Evolutionary conservation across 2,888 invertebrate species (phyloP).

Genomic region (Synanthedon myopaeformis): DNA sequence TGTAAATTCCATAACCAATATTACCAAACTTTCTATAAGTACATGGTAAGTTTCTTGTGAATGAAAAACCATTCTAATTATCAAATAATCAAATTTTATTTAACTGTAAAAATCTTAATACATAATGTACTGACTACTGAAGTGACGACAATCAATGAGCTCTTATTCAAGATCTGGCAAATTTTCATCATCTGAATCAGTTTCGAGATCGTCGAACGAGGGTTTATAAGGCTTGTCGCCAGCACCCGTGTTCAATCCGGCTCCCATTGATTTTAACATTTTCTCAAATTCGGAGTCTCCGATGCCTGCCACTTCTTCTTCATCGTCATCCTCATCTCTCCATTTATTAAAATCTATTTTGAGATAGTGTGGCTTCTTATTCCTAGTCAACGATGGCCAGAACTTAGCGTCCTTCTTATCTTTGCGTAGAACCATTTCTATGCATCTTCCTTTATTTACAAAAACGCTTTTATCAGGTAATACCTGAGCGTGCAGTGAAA

Average conservation of each 20-base stretch:
- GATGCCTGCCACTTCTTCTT: slow-evolving; percentile 65
- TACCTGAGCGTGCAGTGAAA: slow-evolving; percentile 86
- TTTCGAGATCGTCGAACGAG: slow-evolving; percentile 80
- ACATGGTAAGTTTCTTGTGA: background rate
- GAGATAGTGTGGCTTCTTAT: slow-evolving; percentile 93
- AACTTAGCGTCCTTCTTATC: slow-evolving; percentile 79
- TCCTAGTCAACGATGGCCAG: slow-evolving; percentile 90
- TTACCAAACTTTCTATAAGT: too few relatives aligned
- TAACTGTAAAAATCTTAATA: slow-evolving; percentile 65
- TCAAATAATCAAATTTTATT: slow-evolving; percentile 42
- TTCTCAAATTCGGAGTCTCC: slow-evolving; percentile 73
- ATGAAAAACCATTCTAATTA: slow-evolving; percentile 13
- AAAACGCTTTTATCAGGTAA: slow-evolving; percentile 81
- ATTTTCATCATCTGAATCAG: slow-evolving; percentile 85
- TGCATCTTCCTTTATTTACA: slow-evolving; percentile 79
- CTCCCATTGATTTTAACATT: slow-evolving; percentile 82
- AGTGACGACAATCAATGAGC: slow-evolving; percentile 12
- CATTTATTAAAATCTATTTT: slow-evolving; percentile 98
- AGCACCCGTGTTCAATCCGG: slow-evolving; percentile 31
- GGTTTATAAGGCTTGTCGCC: slow-evolving; percentile 73
- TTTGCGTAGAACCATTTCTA: slow-evolving; percentile 81
- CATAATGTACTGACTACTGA: slow-evolving; percentile 41
- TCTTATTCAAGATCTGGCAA: slow-evolving; percentile 79
- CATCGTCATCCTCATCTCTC: slow-evolving; percentile 96
- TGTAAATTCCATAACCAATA: too few relatives aligned